These are phyloP conservation scores for Lasioglossum figueresi DNA, from an alignment of 2,888 invertebrate species.

Conservation along the genomic window DNA sequence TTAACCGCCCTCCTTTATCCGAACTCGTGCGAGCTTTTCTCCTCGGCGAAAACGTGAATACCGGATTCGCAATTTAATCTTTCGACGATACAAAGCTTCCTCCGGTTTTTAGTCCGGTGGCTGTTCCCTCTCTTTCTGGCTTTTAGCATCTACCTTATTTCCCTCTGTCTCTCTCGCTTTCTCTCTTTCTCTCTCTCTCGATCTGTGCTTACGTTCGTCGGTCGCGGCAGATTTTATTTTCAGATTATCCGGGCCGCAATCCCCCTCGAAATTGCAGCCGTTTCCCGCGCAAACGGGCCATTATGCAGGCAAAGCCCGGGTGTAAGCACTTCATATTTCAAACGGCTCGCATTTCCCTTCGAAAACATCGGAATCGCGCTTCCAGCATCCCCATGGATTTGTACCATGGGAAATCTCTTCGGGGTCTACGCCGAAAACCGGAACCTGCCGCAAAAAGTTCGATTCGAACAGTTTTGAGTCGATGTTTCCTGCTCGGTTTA, in stretches of 20 bases:
- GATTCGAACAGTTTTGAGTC: too few relatives aligned
- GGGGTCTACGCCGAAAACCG: neutral
- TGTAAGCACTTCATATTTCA: constrained; percentile 72
- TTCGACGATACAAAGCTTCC: constrained; percentile 8
- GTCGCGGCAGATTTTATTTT: constrained; percentile 67
- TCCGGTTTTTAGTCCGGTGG: too few relatives aligned
- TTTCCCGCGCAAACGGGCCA: constrained; percentile 69
- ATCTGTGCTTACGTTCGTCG: neutral
- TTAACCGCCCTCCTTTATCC: constrained; percentile 9
- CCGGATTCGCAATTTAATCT: constrained; percentile 35
- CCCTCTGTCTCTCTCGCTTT: neutral
- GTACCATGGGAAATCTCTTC: neutral
- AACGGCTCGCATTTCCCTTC: constrained; percentile 54
- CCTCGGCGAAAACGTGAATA: constrained; percentile 1
- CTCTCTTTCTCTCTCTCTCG: too few relatives aligned
- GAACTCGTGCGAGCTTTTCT: neutral
- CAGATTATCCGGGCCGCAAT: constrained; percentile 68
- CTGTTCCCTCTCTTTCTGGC: neutral
- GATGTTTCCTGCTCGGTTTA: too few relatives aligned
- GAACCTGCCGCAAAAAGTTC: too few relatives aligned
- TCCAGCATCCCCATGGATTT: constrained; percentile 15
- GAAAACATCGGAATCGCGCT: constrained; percentile 28
- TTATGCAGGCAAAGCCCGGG: constrained; percentile 67
- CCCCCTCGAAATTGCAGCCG: constrained; percentile 68
- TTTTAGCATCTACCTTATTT: neutral